A percentile compares a stretch with the other conserved stretches of the same genome.
phyloP scores from a whole-genome alignment of 2,113 vertebrate species.

The Lasiurus cinereus region DNA sequence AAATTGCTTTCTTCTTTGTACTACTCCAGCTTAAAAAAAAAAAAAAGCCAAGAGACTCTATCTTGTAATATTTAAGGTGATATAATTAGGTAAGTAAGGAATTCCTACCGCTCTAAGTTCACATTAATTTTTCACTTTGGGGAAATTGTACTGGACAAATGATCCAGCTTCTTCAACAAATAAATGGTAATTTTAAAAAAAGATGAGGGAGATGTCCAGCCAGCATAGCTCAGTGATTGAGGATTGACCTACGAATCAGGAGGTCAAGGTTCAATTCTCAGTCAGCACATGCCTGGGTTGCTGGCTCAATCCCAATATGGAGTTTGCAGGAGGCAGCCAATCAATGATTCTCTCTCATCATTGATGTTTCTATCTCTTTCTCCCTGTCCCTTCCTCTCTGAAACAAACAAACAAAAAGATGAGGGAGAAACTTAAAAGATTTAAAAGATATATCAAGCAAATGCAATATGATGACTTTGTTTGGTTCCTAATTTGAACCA shows the following conservation, averaged over 20 bases:
- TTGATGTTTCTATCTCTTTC: no score
- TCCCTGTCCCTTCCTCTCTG: no score
- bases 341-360: no score
- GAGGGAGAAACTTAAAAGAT: no score
- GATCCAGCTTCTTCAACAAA: conserved; percentile 23
- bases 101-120: background rate
- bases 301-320: no score
- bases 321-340: no score
- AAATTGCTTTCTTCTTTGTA: background rate
- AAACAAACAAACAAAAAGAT: no score
- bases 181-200: background rate
- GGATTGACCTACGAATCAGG: no score
- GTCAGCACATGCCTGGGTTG: no score
- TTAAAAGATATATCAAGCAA: background rate
- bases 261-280: no score
- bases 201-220: no score
- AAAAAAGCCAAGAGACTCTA: background rate
- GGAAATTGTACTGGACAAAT: background rate
- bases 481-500: conserved; percentile 35
- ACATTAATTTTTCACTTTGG: background rate
- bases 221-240: no score
- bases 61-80: conserved; percentile 1
- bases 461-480: background rate
- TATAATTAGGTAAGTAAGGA: background rate
- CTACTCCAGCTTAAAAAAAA: background rate